Evolutionary conservation across 2,888 invertebrate genomes (phyloP), one percentile per base, ranked within the genome.

Genomic region (Muscina levida): DNA sequence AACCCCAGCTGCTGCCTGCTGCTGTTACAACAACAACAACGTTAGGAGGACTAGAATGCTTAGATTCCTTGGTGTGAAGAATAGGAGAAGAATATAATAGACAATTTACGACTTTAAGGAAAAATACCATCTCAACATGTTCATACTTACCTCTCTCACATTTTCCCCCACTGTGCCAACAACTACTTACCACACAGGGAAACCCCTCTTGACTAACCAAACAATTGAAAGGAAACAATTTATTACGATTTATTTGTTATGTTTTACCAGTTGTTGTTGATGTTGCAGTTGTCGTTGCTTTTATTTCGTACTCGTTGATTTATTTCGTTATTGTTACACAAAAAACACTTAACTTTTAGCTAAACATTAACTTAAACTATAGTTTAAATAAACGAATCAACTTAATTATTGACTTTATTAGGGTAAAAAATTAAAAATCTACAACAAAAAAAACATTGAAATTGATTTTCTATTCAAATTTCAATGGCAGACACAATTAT

Each of bases 401-500:
- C 66, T 77, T 65, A 80, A 70, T 74, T 68, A 77, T 79, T 72
- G 72, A 74, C 68, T 77, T 74, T 79, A 77, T 75, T 72, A 65
- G 65, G 48, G 51, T 51, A 65, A 48, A 8, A 42, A 62, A 62
- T 42, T 42, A 11, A 31, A 31, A 31, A 31, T 31, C 8, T 8
- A 3, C 31, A 31, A 31, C 37, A 6, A 1, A 19, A 51, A n/a
- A n/a, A n/a, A n/a, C n/a, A 51, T 51, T 51, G 19, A 51, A 2
- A 17, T 19, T 13, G 31, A 13, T 8, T 22, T 42, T 24, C n/a
- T 31, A 57, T 57, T 31, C 42, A 62, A 42, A 62, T 42, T 17
- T 31, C 8, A 59, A 37, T 26, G 5, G 42, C 59, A 37, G 37
- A 17, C 15, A 15, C 42, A 53, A 37, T 59, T 57, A 53, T n/a